Evolutionary conservation across 2,113 vertebrate species (phyloP).

Genomic region (Hypocryptadius cinnamomeus): DNA sequence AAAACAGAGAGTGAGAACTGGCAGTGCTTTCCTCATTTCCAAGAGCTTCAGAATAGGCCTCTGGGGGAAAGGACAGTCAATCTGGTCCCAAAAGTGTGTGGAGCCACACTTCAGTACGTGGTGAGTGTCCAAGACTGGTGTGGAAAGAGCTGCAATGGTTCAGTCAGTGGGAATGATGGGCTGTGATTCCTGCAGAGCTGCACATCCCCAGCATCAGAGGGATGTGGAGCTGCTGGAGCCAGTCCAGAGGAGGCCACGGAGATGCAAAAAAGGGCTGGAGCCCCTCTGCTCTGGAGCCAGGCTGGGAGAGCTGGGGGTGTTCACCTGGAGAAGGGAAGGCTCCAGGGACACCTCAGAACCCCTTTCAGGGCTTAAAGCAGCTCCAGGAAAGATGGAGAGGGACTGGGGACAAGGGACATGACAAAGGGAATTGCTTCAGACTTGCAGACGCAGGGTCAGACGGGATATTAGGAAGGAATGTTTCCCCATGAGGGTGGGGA

Average conservation of each 20-base stretch:
- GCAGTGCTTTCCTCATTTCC: neutral
- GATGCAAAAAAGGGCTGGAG: neutral
- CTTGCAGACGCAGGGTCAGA: accelerated
- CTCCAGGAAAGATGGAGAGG: neutral
- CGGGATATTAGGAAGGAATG: neutral
- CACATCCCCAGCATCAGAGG: accelerated
- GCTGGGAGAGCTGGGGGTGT: neutral
- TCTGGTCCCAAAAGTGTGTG: neutral
- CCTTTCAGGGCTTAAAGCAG: accelerated
- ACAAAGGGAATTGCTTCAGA: neutral
- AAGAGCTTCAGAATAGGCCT: neutral
- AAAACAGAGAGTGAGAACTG: neutral
- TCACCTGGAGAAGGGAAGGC: neutral
- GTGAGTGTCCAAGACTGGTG: neutral
- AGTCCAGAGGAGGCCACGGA: accelerated
- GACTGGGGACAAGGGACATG: neutral
- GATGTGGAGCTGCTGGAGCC: accelerated
- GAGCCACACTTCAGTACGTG: neutral
- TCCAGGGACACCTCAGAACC: neutral
- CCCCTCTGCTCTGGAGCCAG: neutral
- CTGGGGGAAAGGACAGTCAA: neutral
- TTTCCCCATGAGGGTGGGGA: accelerated
- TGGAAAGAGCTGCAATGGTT: neutral
- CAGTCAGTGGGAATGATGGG: neutral
- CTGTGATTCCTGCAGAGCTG: neutral